Base-by-base conservation (phyloP, 2,888 invertebrate genomes). In the Agrenia bidenticulata region DNA sequence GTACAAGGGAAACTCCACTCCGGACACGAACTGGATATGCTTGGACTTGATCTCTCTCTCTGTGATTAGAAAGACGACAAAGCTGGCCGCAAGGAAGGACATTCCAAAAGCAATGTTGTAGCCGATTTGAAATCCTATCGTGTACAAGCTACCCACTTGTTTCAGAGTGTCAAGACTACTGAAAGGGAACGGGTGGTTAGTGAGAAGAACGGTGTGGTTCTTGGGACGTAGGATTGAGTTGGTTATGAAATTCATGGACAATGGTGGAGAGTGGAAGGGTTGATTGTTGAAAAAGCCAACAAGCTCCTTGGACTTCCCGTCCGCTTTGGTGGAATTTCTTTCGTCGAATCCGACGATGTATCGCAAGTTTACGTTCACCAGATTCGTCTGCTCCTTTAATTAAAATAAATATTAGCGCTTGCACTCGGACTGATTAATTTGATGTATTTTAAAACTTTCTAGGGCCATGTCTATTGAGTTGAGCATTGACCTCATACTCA, bases 261-360 rank as follows among this genome's bases (percentile, higher is more conserved):
- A 82, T 0, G 88, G 87, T 0, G 88, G 85, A 54, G 87, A 85
- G 78, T 92, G 92, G 76, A 85, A 87, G 0, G 89, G 88, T 77
- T 90, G 88, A 78, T 89, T 90, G 77, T 91, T 92, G 80, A 90
- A 89, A 85, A 88, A 88, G 23, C 73, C 76, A 17, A 76, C 64
- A 0, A 73, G 53, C 53, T 76, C 72, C 45, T 62, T 62, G 27
- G 60, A 56, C 37, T 54, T 54, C 45, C 37, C 37, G 17, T 66
- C 61, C 32, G 37, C 41, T 27, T 37, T 45, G 4, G 57, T 62
- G 26, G 55, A 50, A 19, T 62, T 59, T 32, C 65, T 63, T 21
- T 72, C 72, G n/a, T 76, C 76, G 49, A 72, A 69, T 1, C 76
- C 76, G 17, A 76, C 67, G 37, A 76, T 73, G 61, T 74, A 74